Percentiles rank a stretch among this genome's conserved stretches.
These are phyloP conservation scores for Leptocoma aspasia DNA, from an alignment of 2,113 vertebrate genomes.

Conservation along the genomic window DNA sequence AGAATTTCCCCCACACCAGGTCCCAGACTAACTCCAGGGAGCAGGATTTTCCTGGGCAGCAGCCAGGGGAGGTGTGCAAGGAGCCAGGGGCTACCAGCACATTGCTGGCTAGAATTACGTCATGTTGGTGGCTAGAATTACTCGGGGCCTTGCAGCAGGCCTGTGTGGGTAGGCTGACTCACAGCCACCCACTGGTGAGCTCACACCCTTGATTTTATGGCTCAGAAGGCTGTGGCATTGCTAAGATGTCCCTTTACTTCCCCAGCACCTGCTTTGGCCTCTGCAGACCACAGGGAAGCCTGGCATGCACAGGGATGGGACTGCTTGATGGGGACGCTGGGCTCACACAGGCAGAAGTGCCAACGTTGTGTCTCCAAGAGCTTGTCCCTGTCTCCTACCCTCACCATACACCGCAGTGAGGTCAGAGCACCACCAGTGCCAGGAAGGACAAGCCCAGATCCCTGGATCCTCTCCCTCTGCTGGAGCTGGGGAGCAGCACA, in stretches of 20 bases:
- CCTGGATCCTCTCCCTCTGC: background rate
- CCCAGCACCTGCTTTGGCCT: background rate
- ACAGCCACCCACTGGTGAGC: background rate
- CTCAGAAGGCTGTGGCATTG: background rate
- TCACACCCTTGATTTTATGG: background rate
- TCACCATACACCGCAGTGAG: rapidly evolving
- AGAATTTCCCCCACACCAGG: background rate
- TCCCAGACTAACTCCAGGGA: background rate
- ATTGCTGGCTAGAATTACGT: background rate
- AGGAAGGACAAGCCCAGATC: background rate
- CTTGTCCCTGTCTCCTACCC: background rate
- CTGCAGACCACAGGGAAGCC: background rate
- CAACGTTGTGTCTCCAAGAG: rapidly evolving
- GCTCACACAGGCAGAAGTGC: background rate
- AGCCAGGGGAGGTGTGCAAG: background rate
- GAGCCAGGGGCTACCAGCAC: background rate
- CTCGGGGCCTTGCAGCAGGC: background rate
- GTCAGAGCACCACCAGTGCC: rapidly evolving
- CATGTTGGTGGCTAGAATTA: background rate
- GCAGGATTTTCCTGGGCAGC: background rate
- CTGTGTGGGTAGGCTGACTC: background rate
- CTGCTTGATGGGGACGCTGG: background rate
- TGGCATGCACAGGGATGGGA: rapidly evolving
- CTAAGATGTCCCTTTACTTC: background rate
- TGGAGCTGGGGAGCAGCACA: rapidly evolving